These are phyloP conservation scores for Falco novaeseelandiae DNA, from an alignment of 2,797 vertebrate species.

Conservation along the genomic window DNA sequence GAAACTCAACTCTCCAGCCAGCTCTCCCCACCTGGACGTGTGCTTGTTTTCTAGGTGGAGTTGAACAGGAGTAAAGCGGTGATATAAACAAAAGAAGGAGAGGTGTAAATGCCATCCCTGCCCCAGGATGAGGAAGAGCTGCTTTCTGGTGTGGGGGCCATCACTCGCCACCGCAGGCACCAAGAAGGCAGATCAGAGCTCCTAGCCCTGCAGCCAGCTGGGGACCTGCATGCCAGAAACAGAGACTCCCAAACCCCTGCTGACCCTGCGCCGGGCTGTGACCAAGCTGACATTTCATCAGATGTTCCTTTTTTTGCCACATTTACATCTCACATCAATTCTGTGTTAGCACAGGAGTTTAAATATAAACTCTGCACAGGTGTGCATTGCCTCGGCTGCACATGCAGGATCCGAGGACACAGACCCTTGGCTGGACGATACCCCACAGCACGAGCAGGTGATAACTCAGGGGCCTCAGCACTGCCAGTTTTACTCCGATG, in stretches of 20 bases:
- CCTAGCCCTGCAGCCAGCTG: background rate
- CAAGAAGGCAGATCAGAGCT: too few relatives aligned
- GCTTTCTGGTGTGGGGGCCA: accelerated
- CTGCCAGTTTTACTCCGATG: too few relatives aligned
- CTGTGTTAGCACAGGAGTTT: background rate
- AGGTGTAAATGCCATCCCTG: background rate
- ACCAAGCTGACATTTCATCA: background rate
- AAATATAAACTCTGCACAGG: too few relatives aligned
- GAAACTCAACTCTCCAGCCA: background rate
- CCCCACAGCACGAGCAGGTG: background rate
- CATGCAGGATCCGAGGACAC: accelerated
- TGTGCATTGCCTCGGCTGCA: accelerated
- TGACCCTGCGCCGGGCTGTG: background rate
- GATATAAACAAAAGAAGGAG: background rate
- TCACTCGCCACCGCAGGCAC: accelerated
- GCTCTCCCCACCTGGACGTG: background rate
- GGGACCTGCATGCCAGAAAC: background rate
- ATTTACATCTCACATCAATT: background rate
- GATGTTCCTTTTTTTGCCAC: background rate
- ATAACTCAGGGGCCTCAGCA: background rate
- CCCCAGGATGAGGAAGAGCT: background rate
- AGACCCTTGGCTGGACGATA: background rate
- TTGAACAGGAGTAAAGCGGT: background rate
- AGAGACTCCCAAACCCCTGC: too few relatives aligned
- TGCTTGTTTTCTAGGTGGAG: background rate